A percentile compares a stretch with the other conserved stretches of the same genome.
Conservation (phyloP, 92 coral and sea anemone genomes). For the Epizoanthus stellaris region DNA sequence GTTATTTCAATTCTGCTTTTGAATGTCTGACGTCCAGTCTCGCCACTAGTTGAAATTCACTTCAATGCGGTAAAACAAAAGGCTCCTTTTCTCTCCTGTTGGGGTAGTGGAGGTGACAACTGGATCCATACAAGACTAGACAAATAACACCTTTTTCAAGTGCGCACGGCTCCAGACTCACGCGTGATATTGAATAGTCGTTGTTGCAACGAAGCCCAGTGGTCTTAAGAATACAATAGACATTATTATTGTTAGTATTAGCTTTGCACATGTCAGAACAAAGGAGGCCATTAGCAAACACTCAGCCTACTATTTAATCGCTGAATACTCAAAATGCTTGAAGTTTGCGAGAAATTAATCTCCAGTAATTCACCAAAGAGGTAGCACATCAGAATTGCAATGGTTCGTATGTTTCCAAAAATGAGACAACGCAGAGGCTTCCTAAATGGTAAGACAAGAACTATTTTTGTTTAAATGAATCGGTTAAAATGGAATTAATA, state of each 20-base stretch:
- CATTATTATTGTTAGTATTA: background rate
- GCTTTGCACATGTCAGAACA: conserved; percentile 14
- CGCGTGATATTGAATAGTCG: background rate
- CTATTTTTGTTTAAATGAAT: too few species aligned
- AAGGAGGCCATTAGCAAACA: conserved; percentile 17
- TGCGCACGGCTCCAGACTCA: conserved; percentile 1
- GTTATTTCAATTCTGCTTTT: too few species aligned
- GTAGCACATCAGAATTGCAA: background rate
- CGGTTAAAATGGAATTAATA: too few species aligned
- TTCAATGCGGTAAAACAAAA: background rate
- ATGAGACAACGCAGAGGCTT: background rate
- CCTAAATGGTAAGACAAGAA: background rate
- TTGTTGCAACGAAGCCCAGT: background rate
- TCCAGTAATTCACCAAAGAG: background rate
- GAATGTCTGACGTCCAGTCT: too few species aligned
- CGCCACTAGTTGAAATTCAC: too few species aligned
- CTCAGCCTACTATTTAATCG: background rate
- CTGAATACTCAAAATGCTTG: conserved; percentile 1
- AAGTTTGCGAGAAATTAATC: background rate
- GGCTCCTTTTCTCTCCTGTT: conserved; percentile 1
- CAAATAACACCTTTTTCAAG: conserved; percentile 3
- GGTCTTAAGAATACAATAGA: conserved; percentile 12
- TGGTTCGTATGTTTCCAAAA: conserved; percentile 7
- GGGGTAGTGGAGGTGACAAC: background rate
- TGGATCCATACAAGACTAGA: too few species aligned